A percentile compares a stretch with the other conserved stretches of the same genome.
Conservation (phyloP, 2,797 vertebrate species). For the Halcyon chelicuti region DNA sequence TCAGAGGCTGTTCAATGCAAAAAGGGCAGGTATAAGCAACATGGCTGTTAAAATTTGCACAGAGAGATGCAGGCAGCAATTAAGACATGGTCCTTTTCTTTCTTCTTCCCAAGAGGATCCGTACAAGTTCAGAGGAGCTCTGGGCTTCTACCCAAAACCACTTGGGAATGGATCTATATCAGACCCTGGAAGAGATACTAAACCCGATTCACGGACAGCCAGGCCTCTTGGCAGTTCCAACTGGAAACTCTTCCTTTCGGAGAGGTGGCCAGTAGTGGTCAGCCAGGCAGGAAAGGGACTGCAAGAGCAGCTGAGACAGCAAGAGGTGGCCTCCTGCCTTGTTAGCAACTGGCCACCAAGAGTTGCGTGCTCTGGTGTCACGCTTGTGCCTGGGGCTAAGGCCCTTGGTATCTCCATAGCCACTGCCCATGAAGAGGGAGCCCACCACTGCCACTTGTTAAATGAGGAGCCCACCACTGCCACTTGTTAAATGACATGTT, state of each 20-base stretch:
- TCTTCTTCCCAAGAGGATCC: background rate
- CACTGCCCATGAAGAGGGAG: background rate
- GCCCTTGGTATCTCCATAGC: background rate
- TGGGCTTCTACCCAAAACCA: background rate
- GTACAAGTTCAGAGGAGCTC: background rate
- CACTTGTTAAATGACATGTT: background rate
- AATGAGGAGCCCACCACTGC: background rate
- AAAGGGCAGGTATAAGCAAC: background rate
- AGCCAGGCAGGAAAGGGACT: background rate
- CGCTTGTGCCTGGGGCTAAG: background rate
- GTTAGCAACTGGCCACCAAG: background rate
- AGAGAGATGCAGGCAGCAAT: background rate
- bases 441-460: background rate
- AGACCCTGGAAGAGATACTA: background rate
- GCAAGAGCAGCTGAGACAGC: background rate
- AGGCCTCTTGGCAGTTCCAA: background rate
- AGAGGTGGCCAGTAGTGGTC: background rate
- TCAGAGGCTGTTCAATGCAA: background rate
- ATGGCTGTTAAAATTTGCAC: background rate
- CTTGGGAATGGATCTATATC: background rate
- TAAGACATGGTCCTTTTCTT: background rate
- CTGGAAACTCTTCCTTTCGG: background rate
- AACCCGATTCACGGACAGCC: background rate
- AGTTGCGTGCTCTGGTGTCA: background rate
- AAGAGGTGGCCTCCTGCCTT: background rate